Percentiles rank a stretch among this genome's conserved stretches.
phyloP scores from a whole-genome alignment of 1,140 invertebrate species.

The Brachionus calyciflorus region DNA sequence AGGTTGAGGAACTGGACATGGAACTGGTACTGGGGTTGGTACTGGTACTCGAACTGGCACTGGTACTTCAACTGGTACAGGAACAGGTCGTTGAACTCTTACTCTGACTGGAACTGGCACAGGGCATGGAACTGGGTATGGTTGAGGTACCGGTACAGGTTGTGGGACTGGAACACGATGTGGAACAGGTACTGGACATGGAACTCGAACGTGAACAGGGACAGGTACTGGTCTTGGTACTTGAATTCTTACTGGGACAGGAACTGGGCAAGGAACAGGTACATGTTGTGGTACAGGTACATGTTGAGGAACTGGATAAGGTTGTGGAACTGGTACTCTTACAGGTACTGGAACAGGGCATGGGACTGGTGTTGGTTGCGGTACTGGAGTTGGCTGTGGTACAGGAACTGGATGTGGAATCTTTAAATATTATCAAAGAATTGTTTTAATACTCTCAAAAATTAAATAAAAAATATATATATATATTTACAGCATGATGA shows the following conservation, averaged over 20 bases:
- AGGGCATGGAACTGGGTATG: neutral
- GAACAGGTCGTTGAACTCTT: conserved; percentile 30
- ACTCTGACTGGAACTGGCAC: neutral
- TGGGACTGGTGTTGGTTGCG: neutral
- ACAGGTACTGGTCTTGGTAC: conserved; percentile 8
- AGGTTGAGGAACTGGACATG: conserved; percentile 6
- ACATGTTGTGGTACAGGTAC: neutral
- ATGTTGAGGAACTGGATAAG: conserved; percentile 3
- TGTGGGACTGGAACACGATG: neutral
- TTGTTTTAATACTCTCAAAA: neutral
- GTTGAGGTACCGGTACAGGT: conserved; percentile 5
- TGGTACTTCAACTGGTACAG: conserved; percentile 1
- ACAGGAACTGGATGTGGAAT: conserved; percentile 15
- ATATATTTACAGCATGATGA: neutral
- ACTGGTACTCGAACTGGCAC: conserved; percentile 23
- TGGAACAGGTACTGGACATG: neutral
- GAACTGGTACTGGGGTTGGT: conserved; percentile 4
- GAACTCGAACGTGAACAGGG: neutral
- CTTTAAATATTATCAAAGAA: neutral
- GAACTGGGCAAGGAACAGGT: neutral
- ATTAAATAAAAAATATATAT: neutral
- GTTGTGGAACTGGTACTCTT: neutral
- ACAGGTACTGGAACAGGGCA: neutral
- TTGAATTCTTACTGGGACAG: neutral
- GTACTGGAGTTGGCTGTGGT: neutral